Conservation (phyloP, 2,113 vertebrate genomes). For the Phaethornis superciliosus region DNA sequence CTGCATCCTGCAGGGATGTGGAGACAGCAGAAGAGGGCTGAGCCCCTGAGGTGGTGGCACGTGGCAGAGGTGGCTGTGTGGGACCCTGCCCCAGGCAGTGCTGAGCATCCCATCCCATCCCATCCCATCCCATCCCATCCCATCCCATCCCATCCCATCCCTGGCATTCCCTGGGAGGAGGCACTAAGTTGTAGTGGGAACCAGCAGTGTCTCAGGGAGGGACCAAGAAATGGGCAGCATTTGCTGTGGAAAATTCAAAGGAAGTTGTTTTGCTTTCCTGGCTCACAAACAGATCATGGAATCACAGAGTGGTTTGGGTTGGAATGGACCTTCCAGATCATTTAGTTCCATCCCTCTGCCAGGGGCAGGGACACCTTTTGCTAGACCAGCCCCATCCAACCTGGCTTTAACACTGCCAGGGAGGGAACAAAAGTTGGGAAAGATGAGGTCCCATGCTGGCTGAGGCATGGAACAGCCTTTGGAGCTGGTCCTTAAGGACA, state of each 20-base stretch:
- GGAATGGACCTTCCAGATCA: no score
- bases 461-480: neutral
- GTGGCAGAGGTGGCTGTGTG: neutral
- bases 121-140: no score
- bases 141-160: no score
- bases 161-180: constrained; percentile 39
- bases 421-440: neutral
- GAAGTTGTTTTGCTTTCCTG: constrained; percentile 37
- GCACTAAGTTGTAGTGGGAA: constrained; percentile 55
- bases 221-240: neutral
- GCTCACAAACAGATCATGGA: neutral
- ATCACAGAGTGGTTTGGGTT: no score
- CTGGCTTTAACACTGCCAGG: no score
- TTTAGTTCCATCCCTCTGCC: no score
- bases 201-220: constrained; percentile 47
- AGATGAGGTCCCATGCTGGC: neutral
- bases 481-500: neutral
- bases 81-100: neutral
- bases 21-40: neutral
- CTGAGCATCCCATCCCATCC: neutral
- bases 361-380: no score
- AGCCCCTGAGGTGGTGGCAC: neutral
- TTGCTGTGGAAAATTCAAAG: neutral
- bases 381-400: no score
- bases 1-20: neutral